phyloP scores from a whole-genome alignment of 2,888 invertebrate species.

The Carpatolechia fugitivella region DNA sequence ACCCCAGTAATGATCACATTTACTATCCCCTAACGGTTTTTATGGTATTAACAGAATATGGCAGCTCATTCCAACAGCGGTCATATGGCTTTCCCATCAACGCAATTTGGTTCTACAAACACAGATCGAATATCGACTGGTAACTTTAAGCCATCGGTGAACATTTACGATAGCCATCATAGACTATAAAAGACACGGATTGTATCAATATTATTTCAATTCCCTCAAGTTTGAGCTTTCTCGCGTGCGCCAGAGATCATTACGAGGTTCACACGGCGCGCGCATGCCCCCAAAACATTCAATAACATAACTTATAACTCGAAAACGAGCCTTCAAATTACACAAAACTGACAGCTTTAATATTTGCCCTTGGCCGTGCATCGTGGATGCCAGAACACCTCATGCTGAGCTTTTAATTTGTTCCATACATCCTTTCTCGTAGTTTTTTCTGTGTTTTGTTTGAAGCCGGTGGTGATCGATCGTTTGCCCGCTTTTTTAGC shows the following conservation, averaged over 20 bases:
- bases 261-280: slow-evolving; percentile 54
- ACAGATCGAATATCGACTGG: slow-evolving; percentile 40
- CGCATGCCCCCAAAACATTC: slow-evolving; percentile 62
- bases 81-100: slow-evolving; percentile 41
- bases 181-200: slow-evolving; percentile 48
- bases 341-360: slow-evolving; percentile 76
- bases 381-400: slow-evolving; percentile 53
- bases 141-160: slow-evolving; percentile 35
- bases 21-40: slow-evolving; percentile 42
- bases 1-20: slow-evolving; percentile 43
- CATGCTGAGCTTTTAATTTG: slow-evolving; percentile 78
- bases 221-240: slow-evolving; percentile 43
- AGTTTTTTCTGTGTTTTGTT: slow-evolving; percentile 73
- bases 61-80: slow-evolving; percentile 43
- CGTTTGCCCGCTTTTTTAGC: slow-evolving; percentile 71
- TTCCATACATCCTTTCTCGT: slow-evolving; percentile 73
- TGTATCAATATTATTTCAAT: slow-evolving; percentile 56
- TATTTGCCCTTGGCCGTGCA: slow-evolving; percentile 66
- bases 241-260: slow-evolving; percentile 50
- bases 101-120: slow-evolving; percentile 36
- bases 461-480: slow-evolving; percentile 70
- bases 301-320: slow-evolving; percentile 74
- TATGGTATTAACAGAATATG: slow-evolving; percentile 47
- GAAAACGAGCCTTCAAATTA: slow-evolving; percentile 72
- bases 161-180: slow-evolving; percentile 45